These are phyloP conservation scores for Natator depressus DNA, from an alignment of 2,113 vertebrate genomes.

Conservation along the genomic window DNA sequence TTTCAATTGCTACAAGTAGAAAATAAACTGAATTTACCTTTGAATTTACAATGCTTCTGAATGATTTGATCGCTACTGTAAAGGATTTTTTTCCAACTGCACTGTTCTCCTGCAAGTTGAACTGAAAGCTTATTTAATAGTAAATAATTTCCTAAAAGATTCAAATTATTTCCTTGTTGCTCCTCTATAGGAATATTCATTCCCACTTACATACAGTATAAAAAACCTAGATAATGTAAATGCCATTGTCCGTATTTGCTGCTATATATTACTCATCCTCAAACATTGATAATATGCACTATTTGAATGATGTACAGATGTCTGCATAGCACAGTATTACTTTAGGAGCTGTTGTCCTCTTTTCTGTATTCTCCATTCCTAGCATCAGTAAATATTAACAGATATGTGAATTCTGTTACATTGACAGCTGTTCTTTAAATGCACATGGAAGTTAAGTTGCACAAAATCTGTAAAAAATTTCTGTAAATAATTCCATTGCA, in stretches of 20 bases:
- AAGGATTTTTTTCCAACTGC: conserved; percentile 21
- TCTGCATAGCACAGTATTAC: conserved; percentile 64
- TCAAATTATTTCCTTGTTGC: conserved; percentile 26
- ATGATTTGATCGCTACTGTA: conserved; percentile 33
- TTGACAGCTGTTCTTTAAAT: conserved; percentile 56
- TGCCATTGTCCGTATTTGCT: conserved; percentile 56
- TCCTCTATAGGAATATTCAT: conserved; percentile 46
- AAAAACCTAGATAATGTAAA: conserved; percentile 54
- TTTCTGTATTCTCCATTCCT: conserved; percentile 38
- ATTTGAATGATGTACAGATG: conserved; percentile 61
- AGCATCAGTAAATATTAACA: conserved; percentile 23
- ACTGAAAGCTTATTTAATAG: conserved; percentile 7
- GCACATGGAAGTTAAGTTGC: conserved; percentile 53
- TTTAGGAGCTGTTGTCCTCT: conserved; percentile 53
- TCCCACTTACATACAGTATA: conserved; percentile 9
- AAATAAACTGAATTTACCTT: conserved; percentile 14
- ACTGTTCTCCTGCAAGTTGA: conserved; percentile 21
- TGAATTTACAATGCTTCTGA: conserved; percentile 18
- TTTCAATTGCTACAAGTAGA: background rate
- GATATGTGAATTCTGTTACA: background rate
- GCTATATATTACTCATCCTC: conserved; percentile 52
- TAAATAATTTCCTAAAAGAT: background rate
- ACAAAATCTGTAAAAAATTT: conserved; percentile 45
- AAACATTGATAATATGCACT: conserved; percentile 69
- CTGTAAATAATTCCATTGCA: conserved; percentile 55